Evolutionary conservation across 2,888 invertebrate species (phyloP).

Genomic region (Ferrisia virgata): DNA sequence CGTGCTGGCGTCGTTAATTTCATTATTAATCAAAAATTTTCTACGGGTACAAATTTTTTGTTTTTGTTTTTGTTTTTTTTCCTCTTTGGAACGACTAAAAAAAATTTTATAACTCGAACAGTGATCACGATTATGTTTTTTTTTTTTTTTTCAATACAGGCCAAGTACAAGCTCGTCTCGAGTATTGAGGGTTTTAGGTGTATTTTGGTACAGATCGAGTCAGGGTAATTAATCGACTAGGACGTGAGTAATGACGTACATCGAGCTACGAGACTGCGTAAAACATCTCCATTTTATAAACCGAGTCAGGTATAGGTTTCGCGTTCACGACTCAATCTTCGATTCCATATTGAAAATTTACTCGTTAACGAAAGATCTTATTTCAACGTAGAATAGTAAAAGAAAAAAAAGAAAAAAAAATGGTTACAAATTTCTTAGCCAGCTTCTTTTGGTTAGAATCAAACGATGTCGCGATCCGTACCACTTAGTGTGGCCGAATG

Average conservation of each 20-base stretch:
- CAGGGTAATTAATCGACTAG: neutral
- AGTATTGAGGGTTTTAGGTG: neutral
- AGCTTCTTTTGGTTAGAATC: constrained; percentile 1
- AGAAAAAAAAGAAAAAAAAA: neutral
- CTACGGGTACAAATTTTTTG: too few relatives aligned
- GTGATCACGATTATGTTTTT: too few relatives aligned
- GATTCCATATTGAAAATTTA: constrained; percentile 15
- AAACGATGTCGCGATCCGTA: neutral
- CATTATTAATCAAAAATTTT: constrained; percentile 1
- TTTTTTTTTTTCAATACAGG: too few relatives aligned
- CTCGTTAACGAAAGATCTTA: constrained; percentile 20
- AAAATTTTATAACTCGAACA: neutral
- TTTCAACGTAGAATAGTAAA: too few relatives aligned
- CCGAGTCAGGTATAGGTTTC: neutral
- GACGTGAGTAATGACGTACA: constrained; percentile 27
- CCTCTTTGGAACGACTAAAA: too few relatives aligned
- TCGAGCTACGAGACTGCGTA: neutral
- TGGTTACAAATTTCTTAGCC: neutral
- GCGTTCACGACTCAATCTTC: constrained; percentile 1
- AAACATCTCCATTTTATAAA: constrained; percentile 1
- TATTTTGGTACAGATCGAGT: neutral
- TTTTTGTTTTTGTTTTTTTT: too few relatives aligned
- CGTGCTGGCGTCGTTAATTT: constrained; percentile 35
- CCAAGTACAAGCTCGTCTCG: neutral
- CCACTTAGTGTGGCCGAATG: neutral